phyloP scores from a whole-genome alignment of 2,888 invertebrate genomes.

The Heterodera filipjevi region DNA sequence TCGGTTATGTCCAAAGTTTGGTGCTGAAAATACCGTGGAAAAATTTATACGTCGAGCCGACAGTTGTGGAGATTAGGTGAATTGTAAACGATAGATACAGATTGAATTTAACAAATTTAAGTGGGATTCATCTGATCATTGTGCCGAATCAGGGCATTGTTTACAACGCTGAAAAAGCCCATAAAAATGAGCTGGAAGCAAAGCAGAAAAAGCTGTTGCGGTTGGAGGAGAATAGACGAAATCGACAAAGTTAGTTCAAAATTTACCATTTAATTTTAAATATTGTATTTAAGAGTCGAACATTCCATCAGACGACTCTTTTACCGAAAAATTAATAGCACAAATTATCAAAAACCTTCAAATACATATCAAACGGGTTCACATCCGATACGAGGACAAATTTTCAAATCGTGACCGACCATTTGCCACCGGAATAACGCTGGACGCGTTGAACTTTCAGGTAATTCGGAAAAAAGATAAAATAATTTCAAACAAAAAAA shows the following conservation, averaged over 20 bases:
- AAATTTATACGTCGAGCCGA: conserved; percentile 91
- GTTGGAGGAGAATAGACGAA: conserved; percentile 61
- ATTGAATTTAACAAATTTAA: conserved; percentile 5
- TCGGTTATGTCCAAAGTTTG: conserved; percentile 55
- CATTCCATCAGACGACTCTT: conserved; percentile 68
- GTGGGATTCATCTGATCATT: conserved; percentile 76
- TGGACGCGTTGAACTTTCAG: conserved; percentile 82
- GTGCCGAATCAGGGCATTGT: conserved; percentile 64
- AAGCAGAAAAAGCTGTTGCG: conserved; percentile 60
- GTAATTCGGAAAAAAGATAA: conserved; percentile 49
- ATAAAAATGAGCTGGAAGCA: conserved; percentile 57
- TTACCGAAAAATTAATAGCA: conserved; percentile 70
- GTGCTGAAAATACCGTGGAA: conserved; percentile 91
- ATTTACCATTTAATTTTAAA: neutral
- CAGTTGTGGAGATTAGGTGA: conserved; percentile 77
- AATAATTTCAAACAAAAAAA: neutral
- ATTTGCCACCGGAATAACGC: conserved; percentile 78
- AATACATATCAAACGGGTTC: conserved; percentile 70
- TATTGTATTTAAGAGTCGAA: conserved; percentile 49
- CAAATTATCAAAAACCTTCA: conserved; percentile 72
- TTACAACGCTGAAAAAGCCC: conserved; percentile 61
- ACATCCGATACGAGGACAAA: conserved; percentile 71
- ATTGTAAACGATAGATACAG: neutral
- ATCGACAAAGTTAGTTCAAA: conserved; percentile 41
- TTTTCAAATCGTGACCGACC: conserved; percentile 69